Percentiles rank a stretch among this genome's conserved stretches.
Evolutionary conservation across 2,113 vertebrate species (phyloP).

Genomic region (Podarcis cretensis): DNA sequence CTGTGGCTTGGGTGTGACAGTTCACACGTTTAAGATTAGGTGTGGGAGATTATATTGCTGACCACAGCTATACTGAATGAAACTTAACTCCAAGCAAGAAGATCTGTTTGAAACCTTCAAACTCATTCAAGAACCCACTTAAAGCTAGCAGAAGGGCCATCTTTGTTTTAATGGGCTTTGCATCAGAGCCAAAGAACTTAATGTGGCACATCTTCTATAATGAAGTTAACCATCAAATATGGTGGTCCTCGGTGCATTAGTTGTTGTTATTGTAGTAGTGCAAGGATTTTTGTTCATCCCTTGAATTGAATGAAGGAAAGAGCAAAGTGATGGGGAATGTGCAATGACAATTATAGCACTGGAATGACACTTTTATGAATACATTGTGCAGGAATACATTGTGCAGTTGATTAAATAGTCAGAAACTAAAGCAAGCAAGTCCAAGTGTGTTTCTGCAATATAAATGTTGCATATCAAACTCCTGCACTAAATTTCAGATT

Average conservation of each 20-base stretch:
- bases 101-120: slow-evolving; percentile 46
- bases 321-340: slow-evolving; percentile 48
- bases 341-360: slow-evolving; percentile 25
- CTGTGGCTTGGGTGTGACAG: slow-evolving; percentile 33
- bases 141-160: slow-evolving; percentile 43
- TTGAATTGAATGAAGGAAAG: slow-evolving; percentile 45
- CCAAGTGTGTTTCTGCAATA: neutral
- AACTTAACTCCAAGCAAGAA: slow-evolving; percentile 55
- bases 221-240: slow-evolving; percentile 52
- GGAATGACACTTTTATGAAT: slow-evolving; percentile 36
- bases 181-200: slow-evolving; percentile 66
- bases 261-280: slow-evolving; percentile 47
- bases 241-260: slow-evolving; percentile 49
- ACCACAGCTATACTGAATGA: slow-evolving; percentile 59
- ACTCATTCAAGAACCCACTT: slow-evolving; percentile 38
- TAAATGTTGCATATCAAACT: neutral
- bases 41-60: slow-evolving; percentile 55
- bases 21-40: neutral
- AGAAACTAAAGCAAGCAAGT: neutral
- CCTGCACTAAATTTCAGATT: slow-evolving; percentile 31
- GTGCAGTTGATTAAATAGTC: slow-evolving; percentile 24
- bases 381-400: slow-evolving; percentile 53
- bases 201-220: slow-evolving; percentile 38
- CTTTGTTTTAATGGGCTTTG: slow-evolving; percentile 51
- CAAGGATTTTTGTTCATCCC: slow-evolving; percentile 47